Base-by-base conservation (phyloP, 2,113 vertebrate genomes). In the Amphiprion percula region DNA sequence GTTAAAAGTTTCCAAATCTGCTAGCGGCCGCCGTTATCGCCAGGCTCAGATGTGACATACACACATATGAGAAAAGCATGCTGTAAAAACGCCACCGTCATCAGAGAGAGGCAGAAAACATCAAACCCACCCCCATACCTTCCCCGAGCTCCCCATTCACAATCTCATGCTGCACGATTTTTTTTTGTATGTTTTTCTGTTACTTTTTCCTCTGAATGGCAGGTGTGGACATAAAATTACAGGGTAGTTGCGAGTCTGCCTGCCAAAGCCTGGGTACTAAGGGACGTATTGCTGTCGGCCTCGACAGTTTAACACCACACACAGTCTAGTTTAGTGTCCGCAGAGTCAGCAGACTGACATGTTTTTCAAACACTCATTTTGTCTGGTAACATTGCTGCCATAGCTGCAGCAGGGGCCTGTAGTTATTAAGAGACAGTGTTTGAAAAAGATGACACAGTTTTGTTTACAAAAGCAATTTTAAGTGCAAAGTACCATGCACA, bases 91-190 rank as follows among this genome's bases (percentile, higher is more conserved):
- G 84, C 89, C 93, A 93, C 94, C 63, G 82, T 94, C 90, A 59
- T 92, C 91, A 94, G 92, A 94, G 89, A 94, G 92, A 92, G 90
- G 87, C 88, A 90, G 74, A 84, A 71, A 79, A 85, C 68, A 67
- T 84, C 62, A 58, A 79, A 76, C 75, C 81, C 79, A 41, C 30
- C 79, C 79, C 10, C 5, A 26, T 69, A 39, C 62, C 73, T 52
- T 46, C 82, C 75, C 68, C 4, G 9, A 30, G 28, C 46, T 68
- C 67, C 74, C 78, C 61, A 7, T 12, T 58, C 79, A 92, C 90
- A 93, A 91, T 92, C 94, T 92, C 92, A 92, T 88, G 88, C 93
- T 86, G 90, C 85, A 84, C 74, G 8, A 74, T 28, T 77, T 87
- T 76, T 75, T 74, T 63, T 68, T 28, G 49, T 15, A 47, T 47